Base-by-base conservation (phyloP, 2,797 vertebrate species). In the Pangasius larnaudii region DNA sequence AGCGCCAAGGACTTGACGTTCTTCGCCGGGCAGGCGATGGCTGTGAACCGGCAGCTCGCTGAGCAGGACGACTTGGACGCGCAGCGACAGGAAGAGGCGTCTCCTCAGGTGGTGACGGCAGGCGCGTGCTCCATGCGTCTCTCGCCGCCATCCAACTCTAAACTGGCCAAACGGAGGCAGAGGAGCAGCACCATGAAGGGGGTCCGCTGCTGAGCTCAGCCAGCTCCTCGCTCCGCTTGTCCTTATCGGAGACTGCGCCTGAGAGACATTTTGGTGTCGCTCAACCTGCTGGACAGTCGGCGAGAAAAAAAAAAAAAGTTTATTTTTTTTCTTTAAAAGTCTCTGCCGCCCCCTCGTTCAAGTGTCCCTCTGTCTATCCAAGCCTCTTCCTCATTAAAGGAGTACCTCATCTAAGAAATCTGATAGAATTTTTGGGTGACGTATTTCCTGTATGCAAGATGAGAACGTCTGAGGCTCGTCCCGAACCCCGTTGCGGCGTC, bases 1-100 rank as follows among this genome's bases (percentile, higher is more conserved):
- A 97, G 96, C 95, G 96, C 98, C 95, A 97, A 98, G 96, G 98
- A 99, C 93, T 96, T 99, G 93, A 99, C 98, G 0, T 97, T 97
- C 91, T 99, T 98, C 3, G 97, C 98, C 0, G 98, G 97, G 2
- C 97, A 99, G 93, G 98, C 98, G 89, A 97, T 99, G 39, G 98
- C 98, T 16, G 95, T 99, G 93, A 99, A 98, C 94, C 95, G 98
- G 84, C 98, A 99, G 96, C 96, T 99, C 94, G 98, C 96, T 0
- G 96, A 96, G 93, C 96, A 96, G 2, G 97, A 98, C 0, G 97
- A 96, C 92, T 96, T 96, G 19, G 96, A 94, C 87, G 97, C 96
- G 83, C 95, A 94, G 87, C 95, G 96, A 92, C 96, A 96, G 92
- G 97, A 96, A 89, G 95, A 93, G 89, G 94, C 93, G 91, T 95